Evolutionary conservation across 2,888 invertebrate genomes (phyloP), one percentile per base, ranked within the genome.

Genomic region (Achlya flavicornis): DNA sequence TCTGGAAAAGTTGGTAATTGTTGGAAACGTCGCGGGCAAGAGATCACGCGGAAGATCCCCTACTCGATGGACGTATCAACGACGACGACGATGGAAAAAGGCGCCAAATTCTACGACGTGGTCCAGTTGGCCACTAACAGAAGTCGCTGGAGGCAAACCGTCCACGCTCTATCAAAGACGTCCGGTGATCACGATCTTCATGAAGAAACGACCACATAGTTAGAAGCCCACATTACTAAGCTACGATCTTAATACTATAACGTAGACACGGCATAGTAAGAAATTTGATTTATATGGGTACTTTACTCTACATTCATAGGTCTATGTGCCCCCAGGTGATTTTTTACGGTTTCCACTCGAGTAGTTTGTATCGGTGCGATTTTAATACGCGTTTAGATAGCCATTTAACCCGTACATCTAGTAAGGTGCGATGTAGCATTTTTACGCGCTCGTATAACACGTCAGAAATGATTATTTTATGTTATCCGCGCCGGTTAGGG

Each of bases 391-490:
- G 82, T 87, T 89, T 85, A 87, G 91, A 89, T 88, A 88, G 85
- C 87, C 85, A 87, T 91, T 92, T 91, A 90, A 90, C 89, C 89
- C 89, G 87, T 89, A 88, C 88, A 82, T 83, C 78, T 70, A 77
- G 76, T 78, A 79, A 76, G 60, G 80, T 81, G 80, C 81, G 84
- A 86, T 84, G 84, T 86, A 88, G 84, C 85, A 88, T 88, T 83
- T 92, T 92, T 88, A 92, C 88, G 87, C 88, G 84, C 83, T 87
- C 85, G 83, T 91, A 92, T 92, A 92, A 92, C 88, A 89, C 85
- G 88, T 88, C 85, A 88, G 88, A 83, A 91, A 92, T 90, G 91
- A 92, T 87, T 92, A 89, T 93, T 93, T 93, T 92, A 93, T 87
- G 87, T 86, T 70, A 61, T 63, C 73, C 75, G 75, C 70, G 76